A percentile compares a stretch with the other conserved stretches of the same genome.
phyloP scores from a whole-genome alignment of 2,797 vertebrate genomes.

The Betta splendens region DNA sequence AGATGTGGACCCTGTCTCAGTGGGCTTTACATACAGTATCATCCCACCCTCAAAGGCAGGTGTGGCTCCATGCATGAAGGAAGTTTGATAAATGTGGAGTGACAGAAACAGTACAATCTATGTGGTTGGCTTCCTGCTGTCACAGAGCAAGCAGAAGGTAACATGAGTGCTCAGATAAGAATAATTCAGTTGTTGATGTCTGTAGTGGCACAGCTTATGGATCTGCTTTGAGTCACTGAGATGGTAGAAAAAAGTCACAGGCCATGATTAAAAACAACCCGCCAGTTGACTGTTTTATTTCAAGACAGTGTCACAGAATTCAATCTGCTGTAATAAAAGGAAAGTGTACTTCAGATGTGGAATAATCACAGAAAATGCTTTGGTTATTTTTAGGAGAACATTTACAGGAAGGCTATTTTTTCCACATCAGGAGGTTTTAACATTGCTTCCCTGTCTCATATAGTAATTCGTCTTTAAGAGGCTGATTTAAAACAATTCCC shows the following conservation, averaged over 20 bases:
- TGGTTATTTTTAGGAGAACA: neutral
- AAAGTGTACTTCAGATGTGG: neutral
- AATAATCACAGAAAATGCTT: neutral
- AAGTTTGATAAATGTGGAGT: neutral
- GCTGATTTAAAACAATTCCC: too few species aligned
- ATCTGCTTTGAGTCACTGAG: neutral
- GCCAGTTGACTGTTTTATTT: neutral
- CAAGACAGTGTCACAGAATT: neutral
- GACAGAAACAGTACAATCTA: neutral
- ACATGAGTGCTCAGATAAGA: neutral
- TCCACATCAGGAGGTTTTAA: neutral
- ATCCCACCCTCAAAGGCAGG: too few species aligned
- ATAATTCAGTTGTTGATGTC: conserved; percentile 8
- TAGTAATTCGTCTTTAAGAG: too few species aligned
- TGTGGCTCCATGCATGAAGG: neutral
- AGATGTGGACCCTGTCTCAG: too few species aligned
- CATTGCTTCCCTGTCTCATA: too few species aligned
- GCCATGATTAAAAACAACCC: neutral
- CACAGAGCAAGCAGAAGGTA: neutral
- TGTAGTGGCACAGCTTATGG: conserved; percentile 8
- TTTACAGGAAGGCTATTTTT: neutral
- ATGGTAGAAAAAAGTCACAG: neutral
- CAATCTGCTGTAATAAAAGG: neutral
- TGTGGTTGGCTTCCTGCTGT: conserved; percentile 1
- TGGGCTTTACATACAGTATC: too few species aligned